phyloP scores from a whole-genome alignment of 2,888 invertebrate species.

The Dryomyza anilis region DNA sequence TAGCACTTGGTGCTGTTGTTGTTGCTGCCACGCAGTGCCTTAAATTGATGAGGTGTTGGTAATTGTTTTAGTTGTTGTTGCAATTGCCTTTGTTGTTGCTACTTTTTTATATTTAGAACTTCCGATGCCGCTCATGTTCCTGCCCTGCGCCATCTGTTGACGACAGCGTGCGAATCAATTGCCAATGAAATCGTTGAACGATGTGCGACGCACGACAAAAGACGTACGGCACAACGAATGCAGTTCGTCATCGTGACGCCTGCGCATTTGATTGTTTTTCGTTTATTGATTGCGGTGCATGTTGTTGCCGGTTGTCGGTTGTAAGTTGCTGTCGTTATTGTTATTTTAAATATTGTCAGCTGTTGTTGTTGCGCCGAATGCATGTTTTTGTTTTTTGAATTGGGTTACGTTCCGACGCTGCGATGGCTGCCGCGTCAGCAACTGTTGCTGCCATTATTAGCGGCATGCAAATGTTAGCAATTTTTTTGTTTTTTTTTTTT shows the following conservation, averaged over 20 bases:
- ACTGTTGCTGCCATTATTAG: background rate
- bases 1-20: background rate
- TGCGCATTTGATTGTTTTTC: slow-evolving; percentile 12
- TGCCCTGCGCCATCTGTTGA: background rate
- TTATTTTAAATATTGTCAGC: no score
- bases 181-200: slow-evolving; percentile 1
- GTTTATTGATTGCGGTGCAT: background rate
- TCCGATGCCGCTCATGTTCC: background rate
- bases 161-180: slow-evolving; percentile 8
- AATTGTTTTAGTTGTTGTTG: background rate
- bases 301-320: background rate
- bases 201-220: background rate
- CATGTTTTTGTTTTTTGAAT: slow-evolving; percentile 15
- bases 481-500: background rate
- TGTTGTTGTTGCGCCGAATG: slow-evolving; percentile 3
- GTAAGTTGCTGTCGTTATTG: background rate
- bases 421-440: background rate
- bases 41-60: slow-evolving; percentile 9
- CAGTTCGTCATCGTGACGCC: slow-evolving; percentile 18
- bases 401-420: slow-evolving; percentile 5
- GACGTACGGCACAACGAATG: background rate
- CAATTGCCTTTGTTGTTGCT: background rate
- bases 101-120: background rate
- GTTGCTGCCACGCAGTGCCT: slow-evolving; percentile 10
- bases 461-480: slow-evolving; percentile 3